phyloP scores from a whole-genome alignment of 2,888 invertebrate genomes.

The Tipula unca region DNA sequence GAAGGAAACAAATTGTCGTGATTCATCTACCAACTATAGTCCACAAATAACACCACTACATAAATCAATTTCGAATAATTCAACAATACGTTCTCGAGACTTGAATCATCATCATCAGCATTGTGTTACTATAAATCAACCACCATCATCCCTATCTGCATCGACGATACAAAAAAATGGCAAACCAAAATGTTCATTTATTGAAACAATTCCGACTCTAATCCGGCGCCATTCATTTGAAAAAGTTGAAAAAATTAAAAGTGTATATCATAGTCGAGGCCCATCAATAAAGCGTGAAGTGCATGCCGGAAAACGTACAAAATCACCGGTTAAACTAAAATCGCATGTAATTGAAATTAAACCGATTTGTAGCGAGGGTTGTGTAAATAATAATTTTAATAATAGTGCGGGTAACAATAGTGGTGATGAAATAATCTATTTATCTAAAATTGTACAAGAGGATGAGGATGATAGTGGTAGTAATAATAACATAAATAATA shows the following conservation, averaged over 20 bases:
- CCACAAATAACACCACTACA: background rate
- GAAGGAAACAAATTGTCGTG: background rate
- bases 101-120: background rate
- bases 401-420: background rate
- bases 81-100: background rate
- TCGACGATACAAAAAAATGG: background rate
- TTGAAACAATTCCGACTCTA: conserved; percentile 9
- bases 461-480: conserved; percentile 24
- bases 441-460: conserved; percentile 28
- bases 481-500: conserved; percentile 22
- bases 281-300: background rate
- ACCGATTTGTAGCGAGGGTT: background rate
- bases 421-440: background rate
- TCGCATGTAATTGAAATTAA: background rate
- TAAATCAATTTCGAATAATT: background rate
- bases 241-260: conserved; percentile 16
- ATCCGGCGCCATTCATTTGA: conserved; percentile 20
- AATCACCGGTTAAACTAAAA: conserved; percentile 14
- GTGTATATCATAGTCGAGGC: background rate
- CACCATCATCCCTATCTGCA: background rate
- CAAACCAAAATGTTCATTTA: conserved; percentile 8
- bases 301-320: background rate
- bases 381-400: background rate
- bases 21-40: background rate
- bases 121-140: background rate